Conservation (phyloP, 2,888 invertebrate species). For the Sarcophaga carnaria region DNA sequence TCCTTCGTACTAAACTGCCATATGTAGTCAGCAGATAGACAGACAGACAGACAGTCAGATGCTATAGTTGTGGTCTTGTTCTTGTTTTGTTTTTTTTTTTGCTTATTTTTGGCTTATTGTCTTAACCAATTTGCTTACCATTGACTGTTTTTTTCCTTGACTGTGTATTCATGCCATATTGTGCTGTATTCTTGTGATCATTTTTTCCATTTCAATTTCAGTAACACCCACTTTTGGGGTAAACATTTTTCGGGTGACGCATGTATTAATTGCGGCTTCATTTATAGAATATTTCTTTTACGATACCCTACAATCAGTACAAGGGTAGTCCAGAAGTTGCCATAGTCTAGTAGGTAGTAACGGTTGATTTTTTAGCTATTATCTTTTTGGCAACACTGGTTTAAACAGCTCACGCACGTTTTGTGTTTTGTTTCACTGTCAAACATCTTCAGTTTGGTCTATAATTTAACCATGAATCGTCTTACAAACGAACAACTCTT, state of each 20-base stretch:
- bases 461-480: too few species aligned
- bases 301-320: conserved; percentile 21
- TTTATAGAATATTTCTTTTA: conserved; percentile 47
- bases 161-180: conserved; percentile 40
- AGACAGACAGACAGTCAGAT: not conserved
- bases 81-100: not conserved
- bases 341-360: too few species aligned
- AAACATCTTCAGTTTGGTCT: too few species aligned
- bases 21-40: not conserved
- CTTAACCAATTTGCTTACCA: conserved; percentile 69
- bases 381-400: too few species aligned
- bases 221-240: conserved; percentile 79
- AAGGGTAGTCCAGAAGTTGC: too few species aligned
- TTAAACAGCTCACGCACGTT: too few species aligned
- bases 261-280: conserved; percentile 67
- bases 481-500: too few species aligned
- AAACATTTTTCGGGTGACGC: conserved; percentile 75
- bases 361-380: too few species aligned
- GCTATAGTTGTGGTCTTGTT: not conserved
- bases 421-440: too few species aligned
- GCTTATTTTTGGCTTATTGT: conserved; percentile 54
- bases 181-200: conserved; percentile 71
- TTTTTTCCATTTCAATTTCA: conserved; percentile 80
- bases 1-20: conserved; percentile 27
- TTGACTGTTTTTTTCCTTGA: conserved; percentile 51